These are phyloP conservation scores for Serranus cabrilla DNA, from an alignment of 2,797 vertebrate species.

Conservation along the genomic window DNA sequence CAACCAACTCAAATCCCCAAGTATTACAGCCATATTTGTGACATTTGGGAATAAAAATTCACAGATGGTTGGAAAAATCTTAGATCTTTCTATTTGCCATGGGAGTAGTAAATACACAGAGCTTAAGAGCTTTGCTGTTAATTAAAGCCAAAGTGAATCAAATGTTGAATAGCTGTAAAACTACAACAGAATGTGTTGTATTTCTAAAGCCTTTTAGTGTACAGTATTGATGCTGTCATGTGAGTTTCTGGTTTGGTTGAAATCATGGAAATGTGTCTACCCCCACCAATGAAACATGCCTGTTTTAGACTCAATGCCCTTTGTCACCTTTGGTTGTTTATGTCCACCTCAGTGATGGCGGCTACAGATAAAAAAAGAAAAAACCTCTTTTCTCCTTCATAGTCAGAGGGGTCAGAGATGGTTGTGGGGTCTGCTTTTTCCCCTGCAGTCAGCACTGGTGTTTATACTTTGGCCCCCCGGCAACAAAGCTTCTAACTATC, in stretches of 20 bases:
- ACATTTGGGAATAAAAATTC: background rate
- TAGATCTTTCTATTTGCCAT: background rate
- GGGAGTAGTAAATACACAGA: background rate
- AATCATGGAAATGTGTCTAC: background rate
- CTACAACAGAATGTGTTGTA: background rate
- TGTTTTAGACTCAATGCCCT: background rate
- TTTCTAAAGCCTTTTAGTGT: background rate
- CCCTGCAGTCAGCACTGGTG: constrained; percentile 42
- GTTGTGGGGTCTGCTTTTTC: constrained; percentile 37
- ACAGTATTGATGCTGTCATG: background rate
- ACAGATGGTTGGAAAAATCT: background rate
- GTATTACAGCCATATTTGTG: background rate
- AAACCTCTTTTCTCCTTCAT: constrained; percentile 38
- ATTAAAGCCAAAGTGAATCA: background rate
- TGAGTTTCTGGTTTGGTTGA: background rate
- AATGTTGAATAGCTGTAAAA: constrained; percentile 1
- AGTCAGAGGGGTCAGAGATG: constrained; percentile 29
- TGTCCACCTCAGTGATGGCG: constrained; percentile 9
- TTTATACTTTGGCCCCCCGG: constrained; percentile 55
- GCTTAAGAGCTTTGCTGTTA: background rate
- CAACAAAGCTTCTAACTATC: constrained; percentile 46
- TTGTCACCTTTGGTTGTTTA: constrained; percentile 26
- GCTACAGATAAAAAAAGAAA: constrained; percentile 20
- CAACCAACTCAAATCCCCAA: background rate
- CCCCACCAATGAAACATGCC: background rate